Evolutionary conservation across 2,113 vertebrate species (phyloP).

Genomic region (Amphiprion ocellaris): DNA sequence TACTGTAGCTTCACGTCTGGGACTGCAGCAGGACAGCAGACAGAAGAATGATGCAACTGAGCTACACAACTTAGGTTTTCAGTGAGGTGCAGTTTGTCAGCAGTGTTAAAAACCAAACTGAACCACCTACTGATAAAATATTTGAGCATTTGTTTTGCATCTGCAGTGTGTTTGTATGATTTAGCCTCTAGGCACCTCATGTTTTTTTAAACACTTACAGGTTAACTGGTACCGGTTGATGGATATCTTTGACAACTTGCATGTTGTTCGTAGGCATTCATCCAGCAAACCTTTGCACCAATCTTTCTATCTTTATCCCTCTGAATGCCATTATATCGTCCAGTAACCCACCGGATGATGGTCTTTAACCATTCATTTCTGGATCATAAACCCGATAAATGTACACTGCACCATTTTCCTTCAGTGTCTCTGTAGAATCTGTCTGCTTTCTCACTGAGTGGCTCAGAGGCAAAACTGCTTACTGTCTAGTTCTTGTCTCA

Average conservation of each 20-base stretch:
- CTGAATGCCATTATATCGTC: background rate
- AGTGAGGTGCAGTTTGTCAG: background rate
- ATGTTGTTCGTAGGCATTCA: no score
- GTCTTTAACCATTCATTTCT: background rate
- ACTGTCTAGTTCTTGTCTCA: background rate
- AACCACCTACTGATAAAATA: background rate
- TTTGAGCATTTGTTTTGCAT: no score
- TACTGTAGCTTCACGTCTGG: background rate
- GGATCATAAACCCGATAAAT: conserved; percentile 1
- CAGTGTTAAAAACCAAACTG: no score
- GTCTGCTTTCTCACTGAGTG: background rate
- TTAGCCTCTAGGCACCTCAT: no score
- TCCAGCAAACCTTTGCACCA: no score
- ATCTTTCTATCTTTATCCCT: background rate
- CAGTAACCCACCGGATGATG: background rate
- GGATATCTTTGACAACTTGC: no score
- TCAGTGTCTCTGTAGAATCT: background rate
- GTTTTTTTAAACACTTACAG: no score
- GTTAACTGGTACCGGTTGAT: no score
- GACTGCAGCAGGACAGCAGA: background rate
- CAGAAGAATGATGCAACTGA: no score
- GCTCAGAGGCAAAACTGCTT: no score
- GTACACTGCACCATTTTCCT: background rate
- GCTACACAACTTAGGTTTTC: no score
- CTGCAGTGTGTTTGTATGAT: no score